Evolutionary conservation across 2,113 vertebrate genomes (phyloP).

Genomic region (Strix uralensis): DNA sequence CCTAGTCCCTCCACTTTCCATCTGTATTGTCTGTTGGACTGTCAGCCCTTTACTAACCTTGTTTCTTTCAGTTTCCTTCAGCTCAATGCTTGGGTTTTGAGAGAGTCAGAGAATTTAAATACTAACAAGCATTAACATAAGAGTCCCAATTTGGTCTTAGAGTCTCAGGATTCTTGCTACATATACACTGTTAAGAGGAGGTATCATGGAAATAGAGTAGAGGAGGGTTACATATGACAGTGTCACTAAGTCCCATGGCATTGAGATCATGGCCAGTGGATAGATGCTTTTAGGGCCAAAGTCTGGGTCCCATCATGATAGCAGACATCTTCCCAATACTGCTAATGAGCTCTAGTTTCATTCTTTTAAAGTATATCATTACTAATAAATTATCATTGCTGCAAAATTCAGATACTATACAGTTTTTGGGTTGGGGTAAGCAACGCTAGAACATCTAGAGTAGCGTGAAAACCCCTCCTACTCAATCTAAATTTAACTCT

Average conservation of each 20-base stretch:
- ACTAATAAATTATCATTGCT: neutral
- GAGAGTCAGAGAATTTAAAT: conserved; percentile 51
- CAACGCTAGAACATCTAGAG: neutral
- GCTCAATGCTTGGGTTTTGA: conserved; percentile 54
- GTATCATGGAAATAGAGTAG: neutral
- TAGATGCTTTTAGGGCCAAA: neutral
- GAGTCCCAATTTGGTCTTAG: neutral
- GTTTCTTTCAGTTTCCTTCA: conserved; percentile 64
- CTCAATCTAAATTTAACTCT: conserved; percentile 41
- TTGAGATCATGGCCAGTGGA: neutral
- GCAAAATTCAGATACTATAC: neutral
- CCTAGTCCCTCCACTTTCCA: conserved; percentile 47
- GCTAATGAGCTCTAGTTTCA: neutral
- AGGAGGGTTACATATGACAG: neutral
- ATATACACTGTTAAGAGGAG: neutral
- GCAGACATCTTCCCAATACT: neutral
- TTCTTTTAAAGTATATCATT: neutral
- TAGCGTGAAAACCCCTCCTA: neutral
- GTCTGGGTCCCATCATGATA: neutral
- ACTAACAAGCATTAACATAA: neutral
- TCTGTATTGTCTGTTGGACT: conserved; percentile 59
- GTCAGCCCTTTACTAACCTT: conserved; percentile 52
- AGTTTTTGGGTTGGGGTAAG: neutral
- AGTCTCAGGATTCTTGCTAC: neutral
- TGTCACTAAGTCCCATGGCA: neutral